phyloP scores from a whole-genome alignment of 2,888 invertebrate genomes.

The Cyclophora punctaria region DNA sequence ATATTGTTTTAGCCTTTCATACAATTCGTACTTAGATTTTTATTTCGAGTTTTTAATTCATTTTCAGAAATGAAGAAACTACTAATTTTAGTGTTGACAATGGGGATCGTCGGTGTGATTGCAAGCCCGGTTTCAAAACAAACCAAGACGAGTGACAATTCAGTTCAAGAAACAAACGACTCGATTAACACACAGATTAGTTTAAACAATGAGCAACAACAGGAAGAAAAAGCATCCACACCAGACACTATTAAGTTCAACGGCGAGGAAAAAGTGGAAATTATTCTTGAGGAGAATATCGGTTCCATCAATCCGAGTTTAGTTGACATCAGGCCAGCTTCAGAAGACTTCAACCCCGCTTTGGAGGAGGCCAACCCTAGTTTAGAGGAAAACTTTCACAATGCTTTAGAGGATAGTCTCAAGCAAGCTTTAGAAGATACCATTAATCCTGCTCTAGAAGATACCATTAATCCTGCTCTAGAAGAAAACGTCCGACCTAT shows the following conservation, averaged over 20 bases:
- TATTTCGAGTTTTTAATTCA: background rate
- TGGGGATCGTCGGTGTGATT: slow-evolving; percentile 35
- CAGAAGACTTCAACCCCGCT: no score
- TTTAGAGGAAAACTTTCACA: no score
- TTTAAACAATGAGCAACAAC: slow-evolving; percentile 24
- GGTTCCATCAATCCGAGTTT: no score
- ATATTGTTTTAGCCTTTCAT: slow-evolving; percentile 14
- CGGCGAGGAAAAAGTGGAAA: slow-evolving; percentile 28
- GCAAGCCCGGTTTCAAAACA: slow-evolving; percentile 37
- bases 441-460: no score
- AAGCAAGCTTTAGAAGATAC: no score
- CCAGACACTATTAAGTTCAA: slow-evolving; percentile 13
- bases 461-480: no score
- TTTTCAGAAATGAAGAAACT: slow-evolving; percentile 54
- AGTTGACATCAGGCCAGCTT: no score
- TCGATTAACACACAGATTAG: background rate
- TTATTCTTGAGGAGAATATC: slow-evolving; percentile 29
- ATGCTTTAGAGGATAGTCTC: no score
- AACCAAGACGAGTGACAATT: slow-evolving; percentile 24
- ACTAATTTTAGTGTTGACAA: slow-evolving; percentile 31
- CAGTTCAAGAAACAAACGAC: no score
- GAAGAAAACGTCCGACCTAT: no score
- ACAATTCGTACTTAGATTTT: slow-evolving; percentile 6
- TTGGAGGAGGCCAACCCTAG: no score
- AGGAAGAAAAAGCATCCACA: slow-evolving; percentile 29